Evolutionary conservation across 2,888 invertebrate genomes (phyloP), one percentile per base, ranked within the genome.

Genomic region (Helicoverpa assulta): DNA sequence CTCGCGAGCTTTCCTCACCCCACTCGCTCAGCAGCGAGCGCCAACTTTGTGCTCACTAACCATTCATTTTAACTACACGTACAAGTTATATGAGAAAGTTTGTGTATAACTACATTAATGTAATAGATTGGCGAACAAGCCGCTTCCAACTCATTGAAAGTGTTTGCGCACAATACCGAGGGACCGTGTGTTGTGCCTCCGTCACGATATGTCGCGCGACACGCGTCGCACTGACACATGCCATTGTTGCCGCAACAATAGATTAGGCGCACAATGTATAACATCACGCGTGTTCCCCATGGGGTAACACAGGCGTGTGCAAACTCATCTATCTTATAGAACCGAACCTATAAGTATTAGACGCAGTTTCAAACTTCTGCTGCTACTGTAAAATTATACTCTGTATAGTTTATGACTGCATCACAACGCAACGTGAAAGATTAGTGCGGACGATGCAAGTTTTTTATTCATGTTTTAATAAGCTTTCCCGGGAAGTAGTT

Each of bases 31-130:
- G 53, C 62, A 56, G 18, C 50, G 26, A 66, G 51, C 60, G 78
- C n/a, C 54, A 78, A 74, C 62, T 77, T 77, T 54, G 55, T 52
- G 29, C 47, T 51, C 18, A 14, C 43, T 57, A 26, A 52, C 43
- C 61, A 55, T 16, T 50, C 29, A 55, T 29, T 66, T 26, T 63
- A 26, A 51, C 74, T 26, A 47, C 68, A 54, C 26, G 21, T 14
- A 16, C 47, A n/a, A 47, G n/a, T 47, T 47, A 47, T 47, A n/a
- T 40, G 40, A 47, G 12, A 47, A 47, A 47, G 12, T 47, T 47
- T 47, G n/a, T 47, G n/a, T n/a, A 47, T 47, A 47, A 47, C 16
- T 47, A 47, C 47, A 47, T 47, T 47, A 47, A 47, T n/a, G 47
- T n/a, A 47, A 47, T 47, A 47, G 47, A 47, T 47, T 47, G 40